Evolutionary conservation across 1,140 invertebrate genomes (phyloP), one percentile per base, ranked within the genome.

Genomic region (Mylabris phalerata): DNA sequence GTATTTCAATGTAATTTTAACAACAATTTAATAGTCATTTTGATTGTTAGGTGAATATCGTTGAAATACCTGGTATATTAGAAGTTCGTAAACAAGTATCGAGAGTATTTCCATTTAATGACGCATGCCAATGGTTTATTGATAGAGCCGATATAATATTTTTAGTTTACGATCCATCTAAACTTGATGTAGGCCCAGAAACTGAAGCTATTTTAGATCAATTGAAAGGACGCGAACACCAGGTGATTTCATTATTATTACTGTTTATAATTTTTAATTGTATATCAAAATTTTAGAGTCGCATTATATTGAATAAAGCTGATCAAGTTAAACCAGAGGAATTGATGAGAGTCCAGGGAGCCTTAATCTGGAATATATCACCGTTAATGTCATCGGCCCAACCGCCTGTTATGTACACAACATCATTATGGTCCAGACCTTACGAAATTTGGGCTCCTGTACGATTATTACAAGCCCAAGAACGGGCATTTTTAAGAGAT

Each of bases 81-180:
- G 94, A 97, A 80, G 92, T 95, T 62, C 81, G 91, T 55, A 94
- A 95, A 75, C 90, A 93, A 79, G 89, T 94, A 11, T 93, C 95
- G 57, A 82, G 93, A 45, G 81, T 93, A 39, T 96, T 96, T 73
- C 91, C 93, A 43, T 95, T 95, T 75, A 95, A 95, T 69, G 93
- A 96, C 68, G 93, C 92, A 24, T 94, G 92, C 70, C 93, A 96
- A 74, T 98, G 94, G 94, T 96, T 91, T 71, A 95, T 96, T 68
- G 93, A 97, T 73, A 82, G 93, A 59, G 93, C 93, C 9, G 93
- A 96, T 74, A 88, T 95, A 54, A 95, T 97, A 72, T 95, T 96
- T 75, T 80, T 97, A 45, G 88, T 96, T 3, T 97, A 97, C 71
- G 94, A 98, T 77, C 93, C 93, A 48, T 88, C 90, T 7, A 96